Base-by-base conservation (phyloP, 2,888 invertebrate genomes). In the Cephus pygmeus region DNA sequence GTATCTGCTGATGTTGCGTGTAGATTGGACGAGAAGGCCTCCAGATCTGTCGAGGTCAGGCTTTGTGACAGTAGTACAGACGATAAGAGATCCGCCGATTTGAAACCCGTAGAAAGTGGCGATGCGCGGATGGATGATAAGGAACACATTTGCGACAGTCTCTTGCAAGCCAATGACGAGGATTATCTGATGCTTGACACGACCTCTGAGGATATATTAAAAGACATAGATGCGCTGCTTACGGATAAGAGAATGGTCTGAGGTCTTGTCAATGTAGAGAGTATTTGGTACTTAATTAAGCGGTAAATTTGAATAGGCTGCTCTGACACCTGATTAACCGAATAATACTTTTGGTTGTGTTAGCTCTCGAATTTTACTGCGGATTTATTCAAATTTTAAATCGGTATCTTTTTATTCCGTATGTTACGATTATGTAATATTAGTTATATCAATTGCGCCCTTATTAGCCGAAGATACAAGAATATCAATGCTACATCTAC, bases 181-280 rank as follows among this genome's bases (percentile, higher is more conserved):
- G 88, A 89, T 23, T 86, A 86, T 75, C 71, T 88, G 31, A 84
- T 83, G 33, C 73, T 87, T 30, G 90, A 90, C 69, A 81, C 85
- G 12, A 84, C 83, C 4, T 86, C 88, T 40, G 90, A 88, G 31
- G 90, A 90, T 78, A 90, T 90, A 56, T 84, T 90, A 33, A 88
- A 89, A 79, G 90, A 90, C 77, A 90, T 90, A 73, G 90, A 90
- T 75, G 90, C 88, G 1, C 75, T 90, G n/a, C 85, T 90, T 36
- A 87, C 84, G 33, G 89, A 88, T 73, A 86, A 87, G 74, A 79
- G 79, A 15, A 79, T 80, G 33, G 81, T 83, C 68, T 87, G 81
- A 85, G 56, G 34, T 73, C n/a, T 73, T 12, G 23, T 73, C 9
- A 9, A 73, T 4, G 31, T 34, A 34, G n/a, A 34, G 4, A 40